A percentile compares a stretch with the other conserved stretches of the same genome.
These are phyloP conservation scores for Cantharis rustica DNA, from an alignment of 2,888 invertebrate species.

Conservation along the genomic window DNA sequence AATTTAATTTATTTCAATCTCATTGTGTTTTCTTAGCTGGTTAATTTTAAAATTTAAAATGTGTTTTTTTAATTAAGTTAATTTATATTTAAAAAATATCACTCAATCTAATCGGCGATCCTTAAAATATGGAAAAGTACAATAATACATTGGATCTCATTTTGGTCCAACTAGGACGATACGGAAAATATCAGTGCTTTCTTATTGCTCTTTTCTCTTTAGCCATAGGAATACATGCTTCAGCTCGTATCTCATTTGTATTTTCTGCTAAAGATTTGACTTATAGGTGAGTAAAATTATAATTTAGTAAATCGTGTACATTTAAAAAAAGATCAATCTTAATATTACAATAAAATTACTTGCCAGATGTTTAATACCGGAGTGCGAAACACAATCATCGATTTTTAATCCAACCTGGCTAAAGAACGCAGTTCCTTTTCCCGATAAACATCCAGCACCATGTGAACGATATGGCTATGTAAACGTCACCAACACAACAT, in stretches of 20 bases:
- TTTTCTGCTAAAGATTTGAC: constrained; percentile 72
- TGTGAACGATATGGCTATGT: constrained; percentile 33
- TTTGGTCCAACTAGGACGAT: constrained; percentile 64
- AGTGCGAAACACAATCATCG: constrained; percentile 50
- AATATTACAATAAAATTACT: no score
- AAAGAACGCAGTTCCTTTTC: constrained; percentile 48
- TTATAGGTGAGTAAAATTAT: constrained; percentile 72
- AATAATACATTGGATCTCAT: constrained; percentile 58
- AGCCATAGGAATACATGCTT: constrained; percentile 66
- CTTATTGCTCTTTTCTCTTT: constrained; percentile 65
- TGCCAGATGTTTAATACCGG: constrained; percentile 20
- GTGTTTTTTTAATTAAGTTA: background rate
- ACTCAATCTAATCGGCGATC: no score
- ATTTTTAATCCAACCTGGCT: constrained; percentile 48
- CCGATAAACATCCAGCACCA: constrained; percentile 41
- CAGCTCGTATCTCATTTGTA: constrained; percentile 69
- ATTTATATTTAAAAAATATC: no score
- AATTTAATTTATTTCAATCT: background rate
- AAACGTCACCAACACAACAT: constrained; percentile 33
- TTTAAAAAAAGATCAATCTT: no score
- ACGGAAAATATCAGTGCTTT: constrained; percentile 68
- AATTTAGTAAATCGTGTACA: no score
- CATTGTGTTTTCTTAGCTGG: background rate
- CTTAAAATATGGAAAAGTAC: background rate
- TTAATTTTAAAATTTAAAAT: background rate